These are phyloP conservation scores for Osmerus eperlanus DNA, from an alignment of 2,113 vertebrate species.

Conservation along the genomic window DNA sequence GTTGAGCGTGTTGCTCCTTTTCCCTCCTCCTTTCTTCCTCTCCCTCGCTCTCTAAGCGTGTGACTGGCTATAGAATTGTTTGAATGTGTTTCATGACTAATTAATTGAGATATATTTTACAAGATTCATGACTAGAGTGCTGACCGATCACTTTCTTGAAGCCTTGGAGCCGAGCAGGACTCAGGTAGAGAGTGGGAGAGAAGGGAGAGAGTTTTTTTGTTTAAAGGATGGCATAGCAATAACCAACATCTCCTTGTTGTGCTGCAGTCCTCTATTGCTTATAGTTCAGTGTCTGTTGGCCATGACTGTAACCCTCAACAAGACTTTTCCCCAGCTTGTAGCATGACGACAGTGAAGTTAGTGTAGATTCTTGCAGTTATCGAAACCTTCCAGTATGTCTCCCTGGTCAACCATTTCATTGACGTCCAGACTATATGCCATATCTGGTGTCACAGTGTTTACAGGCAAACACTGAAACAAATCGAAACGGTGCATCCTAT, in stretches of 20 bases:
- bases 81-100: slow-evolving; percentile 12
- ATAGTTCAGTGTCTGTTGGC: no score
- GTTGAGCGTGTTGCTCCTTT: slow-evolving; percentile 15
- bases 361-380: no score
- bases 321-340: no score
- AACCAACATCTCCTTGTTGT: background rate
- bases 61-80: background rate
- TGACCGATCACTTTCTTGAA: slow-evolving; percentile 11
- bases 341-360: no score
- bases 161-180: slow-evolving; percentile 12
- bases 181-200: background rate
- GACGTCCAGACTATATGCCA: background rate
- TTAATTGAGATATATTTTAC: slow-evolving; percentile 7
- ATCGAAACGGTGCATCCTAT: slow-evolving; percentile 33
- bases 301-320: no score
- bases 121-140: slow-evolving; percentile 18
- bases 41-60: background rate
- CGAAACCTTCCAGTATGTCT: no score
- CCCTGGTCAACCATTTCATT: background rate
- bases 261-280: background rate
- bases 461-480: slow-evolving; percentile 39
- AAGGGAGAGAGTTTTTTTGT: background rate
- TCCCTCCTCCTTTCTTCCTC: background rate
- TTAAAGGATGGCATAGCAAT: background rate
- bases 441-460: slow-evolving; percentile 28